Evolutionary conservation across 2,113 vertebrate genomes (phyloP), one percentile per base, ranked within the genome.

Genomic region (Colossoma macropomum): DNA sequence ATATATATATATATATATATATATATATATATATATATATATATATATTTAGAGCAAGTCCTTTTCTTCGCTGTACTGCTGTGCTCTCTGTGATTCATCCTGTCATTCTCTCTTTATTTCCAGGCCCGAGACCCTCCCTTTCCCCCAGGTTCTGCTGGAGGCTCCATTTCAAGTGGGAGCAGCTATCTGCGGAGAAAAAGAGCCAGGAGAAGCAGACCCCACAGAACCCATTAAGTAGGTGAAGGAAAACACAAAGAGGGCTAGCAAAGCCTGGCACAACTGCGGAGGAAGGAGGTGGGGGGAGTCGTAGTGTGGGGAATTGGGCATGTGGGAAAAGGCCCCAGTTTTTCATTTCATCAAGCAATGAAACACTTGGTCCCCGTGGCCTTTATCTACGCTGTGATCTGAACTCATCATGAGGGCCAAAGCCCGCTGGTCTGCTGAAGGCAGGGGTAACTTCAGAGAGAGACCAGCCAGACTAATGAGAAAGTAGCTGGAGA

Each of bases 321-420:
- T 70, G 74, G 74, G 65, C 65, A 70, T 41, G 81, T 77, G 48
- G 63, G 63, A 82, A 75, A 83, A 71, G 65, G 50, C 45, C 32
- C 59, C 63, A 59, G 63, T 83, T 83, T 62, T 83, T 63, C 66
- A 83, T 77, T 77, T 83, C 52, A 83, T 78, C 81, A 83, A 77
- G 75, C 75, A 83, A 77, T 77, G 70, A 72, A 77, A 77, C 65
- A 38, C 74, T 28, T 59, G 76, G 73, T 54, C 74, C 65, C 70
- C 62, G 50, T 83, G 75, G 81, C 63, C 52, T 70, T 83, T 77
- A 70, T 83, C 81, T 72, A 17, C 38, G 54, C 54, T 71, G 54
- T 71, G 75, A 78, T 77, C 74, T 83, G 45, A 77, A 74, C 34
- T 56, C 81, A 28, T 82, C 56, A 82, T 69, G 60, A 82, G 25